Evolutionary conservation across 2,113 vertebrate species (phyloP).

Genomic region (Acinonyx jubatus): DNA sequence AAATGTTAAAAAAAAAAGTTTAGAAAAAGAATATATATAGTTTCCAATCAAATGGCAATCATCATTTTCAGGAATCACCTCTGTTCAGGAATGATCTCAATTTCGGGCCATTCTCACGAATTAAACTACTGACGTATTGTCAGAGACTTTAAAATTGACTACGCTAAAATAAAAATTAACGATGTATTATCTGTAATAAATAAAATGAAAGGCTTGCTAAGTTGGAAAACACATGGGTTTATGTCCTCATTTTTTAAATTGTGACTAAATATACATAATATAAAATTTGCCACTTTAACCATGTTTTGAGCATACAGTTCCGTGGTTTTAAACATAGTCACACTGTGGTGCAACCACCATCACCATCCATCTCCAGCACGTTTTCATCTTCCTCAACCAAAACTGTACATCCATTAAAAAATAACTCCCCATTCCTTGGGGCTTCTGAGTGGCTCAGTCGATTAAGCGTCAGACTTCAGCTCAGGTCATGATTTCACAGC

Average conservation of each 20-base stretch:
- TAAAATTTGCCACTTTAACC: not conserved
- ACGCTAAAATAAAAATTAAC: not conserved
- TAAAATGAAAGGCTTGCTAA: not conserved
- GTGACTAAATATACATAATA: not conserved
- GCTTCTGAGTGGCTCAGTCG: too few species aligned
- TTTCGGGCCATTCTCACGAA: not conserved
- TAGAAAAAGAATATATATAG: not conserved
- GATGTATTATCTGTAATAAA: not conserved
- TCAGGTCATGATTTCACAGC: too few species aligned
- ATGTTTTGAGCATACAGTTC: not conserved
- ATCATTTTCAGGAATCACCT: not conserved
- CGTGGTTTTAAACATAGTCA: not conserved
- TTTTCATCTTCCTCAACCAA: not conserved
- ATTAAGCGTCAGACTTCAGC: too few species aligned
- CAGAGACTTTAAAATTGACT: not conserved
- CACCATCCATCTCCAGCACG: not conserved
- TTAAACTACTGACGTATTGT: not conserved
- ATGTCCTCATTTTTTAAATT: not conserved
- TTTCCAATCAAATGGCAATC: not conserved
- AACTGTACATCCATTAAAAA: not conserved
- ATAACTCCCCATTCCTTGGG: not conserved
- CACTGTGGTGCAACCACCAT: accelerated
- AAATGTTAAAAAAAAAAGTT: too few species aligned
- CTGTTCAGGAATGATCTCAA: not conserved
- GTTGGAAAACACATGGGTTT: not conserved